A percentile compares a stretch with the other conserved stretches of the same genome.
Evolutionary conservation across 2,113 vertebrate species (phyloP).

Genomic region (Dunckerocampus dactyliophorus): DNA sequence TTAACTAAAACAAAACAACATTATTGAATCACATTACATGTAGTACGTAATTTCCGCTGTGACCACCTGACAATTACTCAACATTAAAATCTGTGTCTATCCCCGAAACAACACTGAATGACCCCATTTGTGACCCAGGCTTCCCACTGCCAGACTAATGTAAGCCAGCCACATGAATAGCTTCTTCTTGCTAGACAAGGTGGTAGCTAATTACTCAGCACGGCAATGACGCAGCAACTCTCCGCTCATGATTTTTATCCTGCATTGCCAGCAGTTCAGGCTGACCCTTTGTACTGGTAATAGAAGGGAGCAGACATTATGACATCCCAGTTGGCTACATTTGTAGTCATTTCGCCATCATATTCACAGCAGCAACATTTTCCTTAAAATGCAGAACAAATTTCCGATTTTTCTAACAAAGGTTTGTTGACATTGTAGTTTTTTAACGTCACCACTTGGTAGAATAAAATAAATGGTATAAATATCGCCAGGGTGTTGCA

Average conservation of each 20-base stretch:
- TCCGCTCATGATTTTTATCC: conserved; percentile 7
- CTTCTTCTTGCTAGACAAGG: conserved; percentile 46
- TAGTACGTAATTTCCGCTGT: no score
- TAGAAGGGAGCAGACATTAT: background rate
- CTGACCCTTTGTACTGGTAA: conserved; percentile 2
- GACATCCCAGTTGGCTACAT: background rate
- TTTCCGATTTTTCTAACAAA: no score
- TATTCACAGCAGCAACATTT: background rate
- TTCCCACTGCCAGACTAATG: conserved; percentile 40
- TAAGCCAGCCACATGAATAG: conserved; percentile 55
- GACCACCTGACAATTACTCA: conserved; percentile 23
- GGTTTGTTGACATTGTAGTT: no score
- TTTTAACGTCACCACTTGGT: no score
- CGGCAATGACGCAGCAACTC: conserved; percentile 47
- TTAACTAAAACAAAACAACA: conserved; percentile 14
- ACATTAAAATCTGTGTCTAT: conserved; percentile 10
- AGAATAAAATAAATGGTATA: no score
- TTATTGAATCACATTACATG: no score
- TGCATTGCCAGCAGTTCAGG: background rate
- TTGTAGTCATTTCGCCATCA: background rate
- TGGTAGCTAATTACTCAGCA: conserved; percentile 37
- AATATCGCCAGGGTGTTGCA: no score
- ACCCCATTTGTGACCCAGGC: conserved; percentile 16
- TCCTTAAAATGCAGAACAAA: background rate
- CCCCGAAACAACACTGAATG: conserved; percentile 1